A percentile compares a stretch with the other conserved stretches of the same genome.
Evolutionary conservation across 2,888 invertebrate species (phyloP).

Genomic region (Leuctra nigra): DNA sequence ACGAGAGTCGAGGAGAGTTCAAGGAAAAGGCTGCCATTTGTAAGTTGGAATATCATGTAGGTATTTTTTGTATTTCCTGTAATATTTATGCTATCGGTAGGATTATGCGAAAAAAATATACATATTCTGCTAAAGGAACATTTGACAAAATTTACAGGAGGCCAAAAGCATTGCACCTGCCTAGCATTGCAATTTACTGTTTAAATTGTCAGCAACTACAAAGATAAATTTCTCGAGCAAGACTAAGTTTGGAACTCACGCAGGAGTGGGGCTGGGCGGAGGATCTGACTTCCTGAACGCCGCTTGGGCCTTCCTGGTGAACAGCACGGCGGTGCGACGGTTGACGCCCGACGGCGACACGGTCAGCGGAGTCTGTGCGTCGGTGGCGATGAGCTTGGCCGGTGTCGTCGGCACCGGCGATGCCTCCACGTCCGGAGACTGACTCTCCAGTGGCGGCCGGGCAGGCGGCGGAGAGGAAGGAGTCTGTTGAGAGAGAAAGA

Average conservation of each 20-base stretch:
- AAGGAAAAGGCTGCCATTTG: too few species aligned
- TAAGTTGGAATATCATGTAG: too few species aligned
- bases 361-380: neutral
- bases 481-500: neutral
- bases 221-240: too few species aligned
- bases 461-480: slow-evolving; percentile 2
- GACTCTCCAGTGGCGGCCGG: neutral
- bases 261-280: slow-evolving; percentile 32
- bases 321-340: slow-evolving; percentile 67
- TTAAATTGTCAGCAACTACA: too few species aligned
- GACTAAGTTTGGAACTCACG: slow-evolving; percentile 26
- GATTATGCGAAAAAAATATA: too few species aligned
- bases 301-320: slow-evolving; percentile 63
- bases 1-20: too few species aligned
- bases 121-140: too few species aligned
- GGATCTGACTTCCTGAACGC: slow-evolving; percentile 29
- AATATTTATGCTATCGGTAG: too few species aligned
- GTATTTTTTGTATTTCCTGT: too few species aligned
- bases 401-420: slow-evolving; percentile 18
- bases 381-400: slow-evolving; percentile 11
- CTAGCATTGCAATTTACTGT: too few species aligned
- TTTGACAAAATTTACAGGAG: too few species aligned
- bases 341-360: slow-evolving; percentile 53
- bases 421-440: neutral
- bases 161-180: too few species aligned